phyloP scores from a whole-genome alignment of 1,140 invertebrate genomes.

The Aphis gossypii region DNA sequence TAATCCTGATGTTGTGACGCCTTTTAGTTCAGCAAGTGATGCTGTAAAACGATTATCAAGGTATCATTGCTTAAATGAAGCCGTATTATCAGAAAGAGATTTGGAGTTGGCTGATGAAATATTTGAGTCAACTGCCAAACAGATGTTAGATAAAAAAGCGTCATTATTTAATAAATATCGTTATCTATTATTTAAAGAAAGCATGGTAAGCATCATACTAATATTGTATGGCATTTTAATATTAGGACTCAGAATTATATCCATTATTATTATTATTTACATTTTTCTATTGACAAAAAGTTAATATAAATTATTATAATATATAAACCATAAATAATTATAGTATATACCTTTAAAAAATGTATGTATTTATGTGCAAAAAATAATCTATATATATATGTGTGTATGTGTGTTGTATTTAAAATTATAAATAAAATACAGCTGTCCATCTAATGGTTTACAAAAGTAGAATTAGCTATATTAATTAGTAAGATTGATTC shows the following conservation, averaged over 20 bases:
- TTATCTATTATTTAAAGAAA: constrained; percentile 81
- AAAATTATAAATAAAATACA: too few species aligned
- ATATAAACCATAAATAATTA: too few species aligned
- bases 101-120: constrained; percentile 78
- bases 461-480: too few species aligned
- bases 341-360: too few species aligned
- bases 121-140: constrained; percentile 77
- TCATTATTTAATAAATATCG: constrained; percentile 81
- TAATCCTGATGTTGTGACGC: constrained; percentile 79
- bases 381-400: too few species aligned
- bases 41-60: constrained; percentile 80
- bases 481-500: too few species aligned
- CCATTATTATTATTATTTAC: not conserved
- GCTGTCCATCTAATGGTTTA: too few species aligned
- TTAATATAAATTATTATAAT: too few species aligned
- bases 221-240: not conserved
- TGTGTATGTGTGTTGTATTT: too few species aligned
- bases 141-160: constrained; percentile 77
- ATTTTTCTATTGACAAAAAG: too few species aligned
- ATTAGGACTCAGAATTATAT: not conserved
- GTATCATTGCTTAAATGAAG: constrained; percentile 83
- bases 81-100: constrained; percentile 72
- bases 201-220: constrained; percentile 72
- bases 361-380: too few species aligned
- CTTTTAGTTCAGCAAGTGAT: constrained; percentile 77